Evolutionary conservation across 1,140 invertebrate species (phyloP).

Genomic region (Aphidius gifuensis): DNA sequence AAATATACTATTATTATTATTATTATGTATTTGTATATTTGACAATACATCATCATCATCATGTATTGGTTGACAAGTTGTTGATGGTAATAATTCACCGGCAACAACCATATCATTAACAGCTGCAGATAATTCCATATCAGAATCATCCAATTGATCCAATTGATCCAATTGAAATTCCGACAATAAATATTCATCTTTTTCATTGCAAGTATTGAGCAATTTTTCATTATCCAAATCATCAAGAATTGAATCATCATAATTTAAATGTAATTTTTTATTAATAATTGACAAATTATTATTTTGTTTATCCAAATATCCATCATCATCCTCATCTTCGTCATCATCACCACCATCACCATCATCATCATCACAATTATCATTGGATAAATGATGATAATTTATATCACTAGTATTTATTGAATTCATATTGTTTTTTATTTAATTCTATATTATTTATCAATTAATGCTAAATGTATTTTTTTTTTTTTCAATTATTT

Average conservation of each 20-base stretch:
- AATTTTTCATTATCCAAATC: slow-evolving; percentile 44
- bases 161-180: slow-evolving; percentile 49
- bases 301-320: no score
- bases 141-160: slow-evolving; percentile 31
- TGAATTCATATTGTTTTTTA: no score
- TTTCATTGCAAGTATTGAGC: slow-evolving; percentile 35
- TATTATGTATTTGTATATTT: slow-evolving; percentile 5
- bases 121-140: slow-evolving; percentile 22
- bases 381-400: no score
- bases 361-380: no score
- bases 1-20: slow-evolving; percentile 12
- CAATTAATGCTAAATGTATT: no score
- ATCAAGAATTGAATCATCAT: slow-evolving; percentile 36
- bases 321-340: no score
- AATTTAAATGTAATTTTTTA: slow-evolving; percentile 41
- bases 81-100: slow-evolving; percentile 41
- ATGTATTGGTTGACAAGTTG: slow-evolving; percentile 25
- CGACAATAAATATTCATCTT: slow-evolving; percentile 43
- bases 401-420: no score
- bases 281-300: slow-evolving; percentile 11
- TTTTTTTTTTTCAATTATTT: no score
- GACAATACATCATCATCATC: slow-evolving; percentile 18
- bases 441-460: no score
- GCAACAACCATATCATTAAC: slow-evolving; percentile 45
- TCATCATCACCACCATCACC: no score